Evolutionary conservation across 1,140 invertebrate species (phyloP).

Genomic region (Drosophila gunungcola): DNA sequence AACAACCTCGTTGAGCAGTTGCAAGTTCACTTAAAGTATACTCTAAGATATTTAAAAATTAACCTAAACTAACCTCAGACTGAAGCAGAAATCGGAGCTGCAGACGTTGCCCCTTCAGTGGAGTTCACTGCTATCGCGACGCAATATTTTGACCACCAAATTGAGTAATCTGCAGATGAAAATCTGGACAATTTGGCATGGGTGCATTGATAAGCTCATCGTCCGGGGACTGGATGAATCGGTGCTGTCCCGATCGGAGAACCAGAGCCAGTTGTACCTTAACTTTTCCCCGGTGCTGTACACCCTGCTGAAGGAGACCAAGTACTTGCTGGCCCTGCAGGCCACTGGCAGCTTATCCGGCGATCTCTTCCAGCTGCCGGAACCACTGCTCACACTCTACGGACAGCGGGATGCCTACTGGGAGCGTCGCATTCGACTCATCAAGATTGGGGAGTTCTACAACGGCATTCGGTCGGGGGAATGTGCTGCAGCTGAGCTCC

Average conservation of each 20-base stretch:
- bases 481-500: conserved; percentile 63
- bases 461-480: conserved; percentile 87
- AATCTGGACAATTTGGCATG: conserved; percentile 76
- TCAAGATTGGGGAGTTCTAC: conserved; percentile 86
- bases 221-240: conserved; percentile 59
- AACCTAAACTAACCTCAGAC: conserved; percentile 11
- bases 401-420: conserved; percentile 84
- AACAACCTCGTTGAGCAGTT: conserved; percentile 52
- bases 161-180: conserved; percentile 75
- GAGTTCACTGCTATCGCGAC: conserved; percentile 54
- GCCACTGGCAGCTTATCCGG: conserved; percentile 40
- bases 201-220: conserved; percentile 66
- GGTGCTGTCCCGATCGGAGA: conserved; percentile 35
- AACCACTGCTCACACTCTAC: conserved; percentile 85
- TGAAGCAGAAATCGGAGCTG: conserved; percentile 39
- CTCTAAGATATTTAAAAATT: not conserved
- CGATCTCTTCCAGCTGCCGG: conserved; percentile 84
- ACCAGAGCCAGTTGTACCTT: conserved; percentile 36
- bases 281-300: conserved; percentile 74
- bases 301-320: conserved; percentile 71
- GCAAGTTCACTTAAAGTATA: conserved; percentile 34
- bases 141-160: conserved; percentile 76
- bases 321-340: conserved; percentile 71
- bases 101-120: conserved; percentile 41
- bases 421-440: conserved; percentile 84